These are phyloP conservation scores for Epinephelus malabaricus DNA, from an alignment of 2,797 vertebrate species.

Conservation along the genomic window DNA sequence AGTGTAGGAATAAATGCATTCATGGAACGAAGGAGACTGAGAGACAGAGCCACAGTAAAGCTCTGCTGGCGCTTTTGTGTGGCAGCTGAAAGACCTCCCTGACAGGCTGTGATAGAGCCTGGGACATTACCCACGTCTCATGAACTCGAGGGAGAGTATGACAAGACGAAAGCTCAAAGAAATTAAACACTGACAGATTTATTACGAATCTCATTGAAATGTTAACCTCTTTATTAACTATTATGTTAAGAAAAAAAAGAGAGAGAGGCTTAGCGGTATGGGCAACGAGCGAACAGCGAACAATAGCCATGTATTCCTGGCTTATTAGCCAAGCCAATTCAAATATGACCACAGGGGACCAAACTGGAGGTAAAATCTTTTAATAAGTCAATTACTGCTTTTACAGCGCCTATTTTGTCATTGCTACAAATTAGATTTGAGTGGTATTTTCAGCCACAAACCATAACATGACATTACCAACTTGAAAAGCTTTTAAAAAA, in stretches of 20 bases:
- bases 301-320: conserved; percentile 56
- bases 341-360: conserved; percentile 69
- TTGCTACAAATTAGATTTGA: conserved; percentile 71
- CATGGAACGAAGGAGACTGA: conserved; percentile 29
- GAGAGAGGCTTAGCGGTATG: conserved; percentile 59
- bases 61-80: conserved; percentile 66
- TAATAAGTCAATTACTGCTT: conserved; percentile 78
- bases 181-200: conserved; percentile 79
- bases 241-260: conserved; percentile 34
- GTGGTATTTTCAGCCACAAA: conserved; percentile 70
- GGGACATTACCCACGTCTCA: conserved; percentile 67
- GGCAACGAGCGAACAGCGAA: conserved; percentile 32
- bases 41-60: conserved; percentile 53
- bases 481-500: conserved; percentile 63
- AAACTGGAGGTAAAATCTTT: conserved; percentile 69
- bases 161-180: conserved; percentile 67
- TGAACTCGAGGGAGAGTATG: conserved; percentile 67
- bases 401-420: conserved; percentile 61
- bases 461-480: conserved; percentile 68
- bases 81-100: conserved; percentile 76
- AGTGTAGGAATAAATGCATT: conserved; percentile 43
- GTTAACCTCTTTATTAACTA: conserved; percentile 77
- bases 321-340: conserved; percentile 76
- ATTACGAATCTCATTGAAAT: conserved; percentile 77
- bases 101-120: conserved; percentile 68